A percentile compares a stretch with the other conserved stretches of the same genome.
Conservation (phyloP, 2,113 vertebrate genomes). For the Proteles cristata region DNA sequence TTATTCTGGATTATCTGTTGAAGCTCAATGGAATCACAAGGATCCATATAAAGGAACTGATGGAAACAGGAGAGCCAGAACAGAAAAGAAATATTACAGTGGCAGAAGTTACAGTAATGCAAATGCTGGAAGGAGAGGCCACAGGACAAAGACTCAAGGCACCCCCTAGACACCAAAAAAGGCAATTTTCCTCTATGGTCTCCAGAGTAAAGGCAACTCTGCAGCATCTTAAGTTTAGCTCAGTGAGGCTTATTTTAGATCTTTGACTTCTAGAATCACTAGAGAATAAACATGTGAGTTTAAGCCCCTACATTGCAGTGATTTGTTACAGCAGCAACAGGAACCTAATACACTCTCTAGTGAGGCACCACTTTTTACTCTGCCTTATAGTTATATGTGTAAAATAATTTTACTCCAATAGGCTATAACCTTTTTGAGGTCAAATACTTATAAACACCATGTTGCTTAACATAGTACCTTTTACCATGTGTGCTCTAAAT, state of each 20-base stretch:
- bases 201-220: neutral
- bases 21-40: neutral
- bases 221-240: neutral
- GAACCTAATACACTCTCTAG: neutral
- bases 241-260: neutral
- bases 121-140: neutral
- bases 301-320: neutral
- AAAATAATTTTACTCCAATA: neutral
- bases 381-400: neutral
- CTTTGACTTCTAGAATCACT: neutral
- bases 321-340: neutral
- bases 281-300: neutral
- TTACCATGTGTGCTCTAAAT: neutral
- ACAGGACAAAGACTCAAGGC: neutral
- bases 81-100: neutral
- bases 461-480: neutral
- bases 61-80: neutral
- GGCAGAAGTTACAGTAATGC: neutral
- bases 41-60: neutral
- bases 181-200: neutral
- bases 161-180: neutral
- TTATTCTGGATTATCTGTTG: neutral
- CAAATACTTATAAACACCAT: neutral
- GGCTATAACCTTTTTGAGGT: neutral
- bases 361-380: neutral